Conservation (phyloP, 2,888 invertebrate species). For the Brachynemurus nebulosus region DNA sequence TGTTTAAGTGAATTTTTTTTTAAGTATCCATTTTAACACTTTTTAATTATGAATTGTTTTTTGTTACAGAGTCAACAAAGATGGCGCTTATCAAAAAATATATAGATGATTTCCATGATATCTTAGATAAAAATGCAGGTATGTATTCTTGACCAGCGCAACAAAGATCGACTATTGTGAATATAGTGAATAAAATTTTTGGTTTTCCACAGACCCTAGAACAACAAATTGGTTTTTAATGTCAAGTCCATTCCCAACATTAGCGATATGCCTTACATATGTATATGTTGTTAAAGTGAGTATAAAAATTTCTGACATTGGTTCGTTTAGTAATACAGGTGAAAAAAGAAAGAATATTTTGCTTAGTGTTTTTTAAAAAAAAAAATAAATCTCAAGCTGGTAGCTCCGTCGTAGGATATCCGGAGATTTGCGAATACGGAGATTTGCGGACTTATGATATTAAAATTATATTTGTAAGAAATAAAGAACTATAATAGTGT, state of each 20-base stretch:
- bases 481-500: no score
- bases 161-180: neutral
- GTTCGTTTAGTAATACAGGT: no score
- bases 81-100: slow-evolving; percentile 75
- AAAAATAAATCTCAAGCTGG: no score
- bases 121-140: slow-evolving; percentile 77
- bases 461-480: no score
- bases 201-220: slow-evolving; percentile 52
- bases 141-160: slow-evolving; percentile 28
- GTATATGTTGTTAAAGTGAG: slow-evolving; percentile 77
- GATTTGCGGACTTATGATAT: no score
- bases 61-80: slow-evolving; percentile 39
- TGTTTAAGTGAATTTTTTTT: no score
- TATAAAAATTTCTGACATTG: no score
- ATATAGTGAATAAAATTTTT: neutral
- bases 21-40: neutral
- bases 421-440: no score
- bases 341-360: no score
- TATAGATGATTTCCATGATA: slow-evolving; percentile 63
- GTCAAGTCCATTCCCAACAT: slow-evolving; percentile 85
- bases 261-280: slow-evolving; percentile 78
- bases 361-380: no score
- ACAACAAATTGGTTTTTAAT: slow-evolving; percentile 88
- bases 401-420: no score
- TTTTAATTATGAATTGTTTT: slow-evolving; percentile 14